Evolutionary conservation across 2,888 invertebrate species (phyloP).

Genomic region (Patella depressa): DNA sequence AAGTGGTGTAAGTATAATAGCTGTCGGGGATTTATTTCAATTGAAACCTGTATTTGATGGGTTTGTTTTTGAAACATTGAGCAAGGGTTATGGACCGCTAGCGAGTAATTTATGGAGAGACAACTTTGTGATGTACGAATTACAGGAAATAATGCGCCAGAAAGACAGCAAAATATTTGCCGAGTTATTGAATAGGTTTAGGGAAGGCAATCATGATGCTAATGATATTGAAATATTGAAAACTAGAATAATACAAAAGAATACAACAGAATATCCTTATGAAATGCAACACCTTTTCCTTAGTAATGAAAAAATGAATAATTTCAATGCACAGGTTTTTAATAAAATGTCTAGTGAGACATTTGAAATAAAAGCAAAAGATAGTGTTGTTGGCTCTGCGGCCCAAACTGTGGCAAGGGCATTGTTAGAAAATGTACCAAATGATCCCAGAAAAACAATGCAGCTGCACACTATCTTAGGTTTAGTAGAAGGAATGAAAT

Average conservation of each 20-base stretch:
- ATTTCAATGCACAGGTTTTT: slow-evolving; percentile 24
- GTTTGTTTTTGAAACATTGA: slow-evolving; percentile 28
- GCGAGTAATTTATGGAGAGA: slow-evolving; percentile 40
- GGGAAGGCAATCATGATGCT: slow-evolving; percentile 34
- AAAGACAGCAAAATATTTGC: slow-evolving; percentile 41
- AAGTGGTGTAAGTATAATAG: slow-evolving; percentile 33
- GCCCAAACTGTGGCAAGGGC: slow-evolving; percentile 20
- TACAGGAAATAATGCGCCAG: slow-evolving; percentile 43
- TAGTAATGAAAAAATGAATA: slow-evolving; percentile 34
- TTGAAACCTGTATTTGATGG: slow-evolving; percentile 37
- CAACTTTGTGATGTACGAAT: slow-evolving; percentile 35
- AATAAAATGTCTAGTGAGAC: slow-evolving; percentile 13
- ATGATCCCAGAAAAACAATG: slow-evolving; percentile 21
- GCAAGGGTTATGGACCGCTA: slow-evolving; percentile 29
- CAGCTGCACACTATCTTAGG: slow-evolving; percentile 25
- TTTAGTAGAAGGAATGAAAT: slow-evolving; percentile 25
- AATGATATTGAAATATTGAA: slow-evolving; percentile 34
- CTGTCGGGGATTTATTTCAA: slow-evolving; percentile 41
- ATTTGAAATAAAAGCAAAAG: slow-evolving; percentile 27
- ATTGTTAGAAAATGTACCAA: slow-evolving; percentile 20
- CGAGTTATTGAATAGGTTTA: slow-evolving; percentile 38
- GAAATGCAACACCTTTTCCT: slow-evolving; percentile 33
- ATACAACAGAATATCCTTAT: slow-evolving; percentile 24
- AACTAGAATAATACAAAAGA: slow-evolving; percentile 10
- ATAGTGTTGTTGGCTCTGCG: slow-evolving; percentile 28